Percentiles rank a stretch among this genome's conserved stretches.
phyloP scores from a whole-genome alignment of 2,797 vertebrate genomes.

The Sebastes reedi region DNA sequence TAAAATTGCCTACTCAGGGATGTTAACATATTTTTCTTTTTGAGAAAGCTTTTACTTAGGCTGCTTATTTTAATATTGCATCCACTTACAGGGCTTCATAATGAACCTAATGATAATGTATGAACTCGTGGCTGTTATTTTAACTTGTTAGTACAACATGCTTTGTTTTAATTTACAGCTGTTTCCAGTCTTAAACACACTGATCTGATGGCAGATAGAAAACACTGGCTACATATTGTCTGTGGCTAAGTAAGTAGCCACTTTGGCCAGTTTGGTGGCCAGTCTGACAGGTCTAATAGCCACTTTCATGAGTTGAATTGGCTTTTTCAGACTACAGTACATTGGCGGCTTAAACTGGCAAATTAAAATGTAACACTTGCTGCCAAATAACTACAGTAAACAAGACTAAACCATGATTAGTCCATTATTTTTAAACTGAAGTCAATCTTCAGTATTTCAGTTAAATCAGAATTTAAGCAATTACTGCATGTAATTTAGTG shows the following conservation, averaged over 20 bases:
- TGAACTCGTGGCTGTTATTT: background rate
- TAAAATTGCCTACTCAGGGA: background rate
- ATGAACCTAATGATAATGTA: background rate
- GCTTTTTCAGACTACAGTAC: background rate
- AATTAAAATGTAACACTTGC: background rate
- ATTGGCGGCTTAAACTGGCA: background rate
- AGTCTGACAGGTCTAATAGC: slow-evolving; percentile 5
- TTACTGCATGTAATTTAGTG: background rate
- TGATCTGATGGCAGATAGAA: background rate
- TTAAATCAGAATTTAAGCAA: background rate
- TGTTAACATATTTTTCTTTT: background rate
- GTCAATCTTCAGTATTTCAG: background rate
- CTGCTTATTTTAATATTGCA: background rate
- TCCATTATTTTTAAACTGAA: background rate
- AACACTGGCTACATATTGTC: background rate
- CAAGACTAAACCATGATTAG: background rate
- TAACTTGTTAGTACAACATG: slow-evolving; percentile 1
- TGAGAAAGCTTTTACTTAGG: background rate
- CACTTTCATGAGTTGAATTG: background rate
- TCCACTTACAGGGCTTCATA: background rate
- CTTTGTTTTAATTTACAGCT: slow-evolving; percentile 12
- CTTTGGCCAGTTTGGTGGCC: slow-evolving; percentile 15
- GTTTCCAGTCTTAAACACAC: background rate
- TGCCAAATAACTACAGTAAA: background rate
- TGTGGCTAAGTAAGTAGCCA: slow-evolving; percentile 6